Evolutionary conservation across 2,797 vertebrate genomes (phyloP).

Genomic region (Odontamblyopus lacepedii): DNA sequence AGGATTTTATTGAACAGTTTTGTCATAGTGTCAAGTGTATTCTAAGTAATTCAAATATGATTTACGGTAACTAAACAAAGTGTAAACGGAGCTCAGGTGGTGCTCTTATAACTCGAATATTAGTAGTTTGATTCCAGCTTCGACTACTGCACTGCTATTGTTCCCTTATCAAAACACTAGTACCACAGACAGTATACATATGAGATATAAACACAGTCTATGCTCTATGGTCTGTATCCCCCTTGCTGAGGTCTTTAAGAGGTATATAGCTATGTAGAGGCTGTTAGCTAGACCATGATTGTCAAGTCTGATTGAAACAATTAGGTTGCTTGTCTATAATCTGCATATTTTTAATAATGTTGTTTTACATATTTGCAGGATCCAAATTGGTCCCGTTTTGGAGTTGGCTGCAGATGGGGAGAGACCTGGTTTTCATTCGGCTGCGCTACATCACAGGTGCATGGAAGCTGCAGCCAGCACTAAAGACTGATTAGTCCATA

Average conservation of each 20-base stretch:
- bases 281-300: no score
- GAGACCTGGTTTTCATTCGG: conserved; percentile 92
- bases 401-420: conserved; percentile 99
- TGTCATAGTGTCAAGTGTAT: neutral
- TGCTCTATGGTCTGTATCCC: no score
- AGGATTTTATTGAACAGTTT: conserved; percentile 7
- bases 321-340: neutral
- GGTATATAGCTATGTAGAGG: no score
- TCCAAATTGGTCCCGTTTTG: conserved; percentile 97
- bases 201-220: no score
- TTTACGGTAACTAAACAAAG: neutral
- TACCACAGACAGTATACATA: no score
- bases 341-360: neutral
- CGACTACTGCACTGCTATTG: no score
- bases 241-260: no score
- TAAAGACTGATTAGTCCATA: conserved; percentile 76
- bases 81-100: neutral
- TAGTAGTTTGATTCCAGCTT: neutral
- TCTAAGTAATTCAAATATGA: neutral
- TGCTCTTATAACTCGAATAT: neutral
- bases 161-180: no score
- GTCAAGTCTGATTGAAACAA: no score
- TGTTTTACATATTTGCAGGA: conserved; percentile 72
- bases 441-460: conserved; percentile 93
- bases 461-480: conserved; percentile 84